Conservation (phyloP, 2,888 invertebrate species). For the Osmoderma eremita region DNA sequence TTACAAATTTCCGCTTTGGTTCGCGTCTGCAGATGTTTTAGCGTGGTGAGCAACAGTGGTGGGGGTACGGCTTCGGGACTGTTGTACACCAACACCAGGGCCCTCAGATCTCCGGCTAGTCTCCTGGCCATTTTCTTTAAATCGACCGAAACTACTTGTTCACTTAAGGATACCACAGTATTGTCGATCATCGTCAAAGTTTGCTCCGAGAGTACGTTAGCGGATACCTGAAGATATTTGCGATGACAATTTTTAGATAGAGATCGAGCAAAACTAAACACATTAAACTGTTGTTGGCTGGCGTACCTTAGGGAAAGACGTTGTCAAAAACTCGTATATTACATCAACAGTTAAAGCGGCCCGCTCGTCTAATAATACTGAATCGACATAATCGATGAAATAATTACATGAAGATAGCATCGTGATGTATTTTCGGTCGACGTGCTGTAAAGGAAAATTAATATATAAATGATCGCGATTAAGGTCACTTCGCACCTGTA, state of each 20-base stretch:
- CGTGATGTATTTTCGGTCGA: constrained; percentile 83
- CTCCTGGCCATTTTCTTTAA: constrained; percentile 65
- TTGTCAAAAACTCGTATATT: constrained; percentile 87
- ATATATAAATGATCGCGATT: not conserved
- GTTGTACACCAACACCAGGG: constrained; percentile 69
- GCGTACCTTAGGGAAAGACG: constrained; percentile 88
- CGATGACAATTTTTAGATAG: constrained; percentile 1
- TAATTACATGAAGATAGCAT: constrained; percentile 84
- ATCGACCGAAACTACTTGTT: constrained; percentile 66
- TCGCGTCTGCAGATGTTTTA: constrained; percentile 58
- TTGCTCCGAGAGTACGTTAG: constrained; percentile 71
- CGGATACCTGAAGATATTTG: constrained; percentile 64
- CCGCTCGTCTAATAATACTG: constrained; percentile 88
- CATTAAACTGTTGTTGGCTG: no score
- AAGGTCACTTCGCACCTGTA: constrained; percentile 64
- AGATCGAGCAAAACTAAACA: constrained; percentile 30
- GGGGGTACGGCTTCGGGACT: constrained; percentile 61
- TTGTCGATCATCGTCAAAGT: constrained; percentile 71
- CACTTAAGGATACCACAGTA: constrained; percentile 70
- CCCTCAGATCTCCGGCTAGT: constrained; percentile 69
- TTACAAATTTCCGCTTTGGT: constrained; percentile 57
- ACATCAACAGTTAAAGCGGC: constrained; percentile 84
- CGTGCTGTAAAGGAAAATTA: constrained; percentile 66
- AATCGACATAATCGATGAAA: constrained; percentile 89
- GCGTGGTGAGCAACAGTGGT: constrained; percentile 55